Base-by-base conservation (phyloP, 2,888 invertebrate genomes). In the Dolichopus griseipennis region DNA sequence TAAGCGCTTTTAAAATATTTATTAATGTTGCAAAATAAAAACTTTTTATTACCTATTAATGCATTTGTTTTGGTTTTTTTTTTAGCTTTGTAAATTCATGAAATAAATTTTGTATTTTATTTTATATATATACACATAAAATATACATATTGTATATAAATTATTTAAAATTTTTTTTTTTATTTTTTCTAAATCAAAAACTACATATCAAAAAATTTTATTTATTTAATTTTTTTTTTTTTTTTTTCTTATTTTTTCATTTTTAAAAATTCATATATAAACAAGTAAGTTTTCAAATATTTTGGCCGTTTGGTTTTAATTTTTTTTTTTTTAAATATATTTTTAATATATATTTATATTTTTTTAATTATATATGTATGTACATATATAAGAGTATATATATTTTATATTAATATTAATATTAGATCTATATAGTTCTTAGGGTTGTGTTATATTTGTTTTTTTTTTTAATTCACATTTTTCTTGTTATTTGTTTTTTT, bases 191-290 rank as follows among this genome's bases (percentile, higher is more conserved):
- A 52, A 52, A 52, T 52, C 52, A 52, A 52, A 52, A 52, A 52
- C 52, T 52, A 52, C 52, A 52, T 52, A 52, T 52, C 52, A 52
- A 52, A 52, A 52, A 52, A 52, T 18, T 6, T 41, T 41, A 15
- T 41, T 41, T 12, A 41, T 41, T 41, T 41, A 12, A 12, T 41
- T 41, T 52, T 52, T 52, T 52, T 52, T n/a, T 18, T 52, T 52
- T 52, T 18, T 52, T 52, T 52, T 52, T 52, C 6, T 37, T 37
- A 37, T 52, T n/a, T 52, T 52, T 52, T 12, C 15, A 12, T 15
- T 52, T 18, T 52, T 52, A 52, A 52, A 52, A 52, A 52, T 52
- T 52, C 52, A 52, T 52, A 52, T 52, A 52, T 52, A 52, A 52
- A 52, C 52, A 52, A 52, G 18, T 52, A 52, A 52, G 37, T 37